These are phyloP conservation scores for Drosophila austrosaltans DNA, from an alignment of 2,888 invertebrate genomes.

Conservation along the genomic window DNA sequence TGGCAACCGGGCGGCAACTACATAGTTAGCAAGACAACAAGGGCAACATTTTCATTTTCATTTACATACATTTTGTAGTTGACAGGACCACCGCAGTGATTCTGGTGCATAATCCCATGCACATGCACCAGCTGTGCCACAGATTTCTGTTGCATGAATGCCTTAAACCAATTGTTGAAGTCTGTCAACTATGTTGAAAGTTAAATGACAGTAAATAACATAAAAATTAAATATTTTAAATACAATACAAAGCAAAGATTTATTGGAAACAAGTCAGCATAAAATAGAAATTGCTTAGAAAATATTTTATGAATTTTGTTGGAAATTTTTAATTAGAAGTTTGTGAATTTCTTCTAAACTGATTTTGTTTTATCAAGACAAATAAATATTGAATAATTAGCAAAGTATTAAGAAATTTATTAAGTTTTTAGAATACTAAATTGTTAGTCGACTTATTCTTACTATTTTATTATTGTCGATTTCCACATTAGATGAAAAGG, in stretches of 20 bases:
- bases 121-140: constrained; percentile 24
- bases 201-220: background rate
- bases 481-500: too few relatives aligned
- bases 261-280: too few relatives aligned
- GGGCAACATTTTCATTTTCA: constrained; percentile 45
- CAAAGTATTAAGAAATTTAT: too few relatives aligned
- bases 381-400: too few relatives aligned
- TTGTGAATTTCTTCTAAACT: too few relatives aligned
- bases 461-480: too few relatives aligned
- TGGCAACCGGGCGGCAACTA: background rate
- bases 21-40: constrained; percentile 12
- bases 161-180: constrained; percentile 17
- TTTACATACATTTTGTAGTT: constrained; percentile 27
- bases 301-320: too few relatives aligned
- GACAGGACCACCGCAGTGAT: constrained; percentile 5
- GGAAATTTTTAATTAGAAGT: too few relatives aligned
- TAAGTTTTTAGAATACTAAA: too few relatives aligned
- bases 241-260: background rate
- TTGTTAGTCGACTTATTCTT: too few relatives aligned
- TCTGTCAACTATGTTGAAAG: background rate
- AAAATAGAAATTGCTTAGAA: too few relatives aligned
- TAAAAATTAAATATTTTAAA: background rate
- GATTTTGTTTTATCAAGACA: too few relatives aligned
- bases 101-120: constrained; percentile 11
- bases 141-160: constrained; percentile 20